Base-by-base conservation (phyloP, 2,797 vertebrate genomes). In the Arrhamphus sclerolepis region DNA sequence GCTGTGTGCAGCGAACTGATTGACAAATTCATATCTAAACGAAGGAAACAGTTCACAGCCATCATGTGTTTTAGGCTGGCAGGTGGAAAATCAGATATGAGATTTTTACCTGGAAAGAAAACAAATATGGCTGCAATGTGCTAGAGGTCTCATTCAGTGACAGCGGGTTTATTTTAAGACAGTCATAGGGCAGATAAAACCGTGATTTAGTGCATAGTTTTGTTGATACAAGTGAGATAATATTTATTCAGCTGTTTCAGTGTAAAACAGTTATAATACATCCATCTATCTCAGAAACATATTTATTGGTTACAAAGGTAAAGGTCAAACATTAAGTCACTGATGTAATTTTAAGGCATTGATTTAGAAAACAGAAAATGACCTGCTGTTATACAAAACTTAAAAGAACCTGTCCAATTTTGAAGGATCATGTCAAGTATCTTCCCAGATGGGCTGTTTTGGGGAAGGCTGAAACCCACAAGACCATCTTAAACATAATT, bases 211-310 rank as follows among this genome's bases (percentile, higher is more conserved):
- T 4, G 34, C 28, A 24, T 7, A 50, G 56, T 41, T 64, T 60
- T 55, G 58, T 57, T 28, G 26, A 46, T 34, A 7, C 50, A 29
- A 60, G 21, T 34, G 11, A 69, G 26, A 67, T 53, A 66, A 39
- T 69, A 62, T 80, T 83, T 74, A 56, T 72, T 74, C 74, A 83
- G 70, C 69, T 77, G 78, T 72, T 70, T 77, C 20, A 55, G 11
- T 38, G 34, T 14, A 38, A 38, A 38, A 38, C 4, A 38, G 34
- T 14, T 16, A 14, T 38, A 14, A 14, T 38, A 38, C 13, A 4
- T 38, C 34, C 5, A 13, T 14, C 34, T 38, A 14, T 38, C 14
- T 38, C 34, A 29, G 29, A 9, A 38, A 3, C 14, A 13, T 38
- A 46, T 40, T 38, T 46, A 39, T 48, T 82, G 13, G 28, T 67